Conservation (phyloP, 2,797 vertebrate species). For the Coranthus polyacanthus region DNA sequence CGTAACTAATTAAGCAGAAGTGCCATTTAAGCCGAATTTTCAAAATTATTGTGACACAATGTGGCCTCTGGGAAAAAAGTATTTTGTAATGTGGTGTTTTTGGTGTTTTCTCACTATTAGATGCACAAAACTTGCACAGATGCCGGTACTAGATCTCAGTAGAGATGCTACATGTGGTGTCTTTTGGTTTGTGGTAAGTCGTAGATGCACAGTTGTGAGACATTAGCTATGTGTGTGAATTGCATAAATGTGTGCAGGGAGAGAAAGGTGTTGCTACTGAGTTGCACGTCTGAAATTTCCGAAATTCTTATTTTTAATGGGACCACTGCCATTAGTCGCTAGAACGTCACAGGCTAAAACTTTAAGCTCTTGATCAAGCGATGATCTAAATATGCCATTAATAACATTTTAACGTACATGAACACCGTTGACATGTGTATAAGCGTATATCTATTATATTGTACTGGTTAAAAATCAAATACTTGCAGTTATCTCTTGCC, state of each 20-base stretch:
- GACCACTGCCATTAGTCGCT: too few relatives aligned
- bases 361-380: too few relatives aligned
- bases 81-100: background rate
- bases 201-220: conserved; percentile 37
- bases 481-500: too few relatives aligned
- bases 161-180: background rate
- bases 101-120: background rate
- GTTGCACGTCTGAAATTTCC: too few relatives aligned
- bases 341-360: too few relatives aligned
- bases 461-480: too few relatives aligned
- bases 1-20: conserved; percentile 5
- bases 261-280: conserved; percentile 56
- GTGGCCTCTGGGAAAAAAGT: background rate
- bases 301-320: too few relatives aligned
- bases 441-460: too few relatives aligned
- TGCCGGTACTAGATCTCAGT: background rate
- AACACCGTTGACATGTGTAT: too few relatives aligned
- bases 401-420: too few relatives aligned
- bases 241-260: conserved; percentile 30
- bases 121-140: background rate
- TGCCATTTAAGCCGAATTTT: conserved; percentile 8
- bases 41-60: conserved; percentile 9
- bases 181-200: conserved; percentile 32
- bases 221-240: conserved; percentile 17
- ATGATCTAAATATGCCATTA: too few relatives aligned